phyloP scores from a whole-genome alignment of 2,113 vertebrate species.

The Nycticryphes semicollaris region DNA sequence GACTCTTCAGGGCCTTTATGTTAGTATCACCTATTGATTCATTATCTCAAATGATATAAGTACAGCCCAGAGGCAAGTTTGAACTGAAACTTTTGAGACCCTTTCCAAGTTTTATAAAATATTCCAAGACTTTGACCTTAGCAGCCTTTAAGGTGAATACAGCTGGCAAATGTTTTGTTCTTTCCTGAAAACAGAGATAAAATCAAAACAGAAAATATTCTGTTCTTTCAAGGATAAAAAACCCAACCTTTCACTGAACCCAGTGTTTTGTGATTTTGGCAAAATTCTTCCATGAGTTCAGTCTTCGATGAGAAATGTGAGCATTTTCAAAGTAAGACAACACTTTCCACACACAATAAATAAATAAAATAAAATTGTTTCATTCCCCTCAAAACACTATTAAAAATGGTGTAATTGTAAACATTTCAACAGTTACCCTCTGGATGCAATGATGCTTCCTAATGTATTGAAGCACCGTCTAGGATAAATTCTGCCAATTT shows the following conservation, averaged over 20 bases:
- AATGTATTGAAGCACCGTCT: neutral
- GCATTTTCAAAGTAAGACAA: neutral
- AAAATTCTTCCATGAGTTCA: neutral
- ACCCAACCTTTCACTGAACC: neutral
- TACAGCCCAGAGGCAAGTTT: neutral
- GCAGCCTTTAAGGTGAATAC: neutral
- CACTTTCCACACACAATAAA: neutral
- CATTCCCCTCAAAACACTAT: neutral
- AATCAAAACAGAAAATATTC: conserved; percentile 4
- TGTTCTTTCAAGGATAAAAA: conserved; percentile 16
- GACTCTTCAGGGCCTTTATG: neutral
- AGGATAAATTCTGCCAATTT: neutral
- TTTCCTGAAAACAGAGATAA: neutral
- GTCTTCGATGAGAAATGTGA: neutral
- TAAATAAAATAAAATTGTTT: neutral
- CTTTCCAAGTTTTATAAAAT: neutral
- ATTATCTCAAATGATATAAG: neutral
- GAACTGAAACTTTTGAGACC: neutral
- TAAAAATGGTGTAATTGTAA: neutral
- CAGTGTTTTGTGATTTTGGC: neutral
- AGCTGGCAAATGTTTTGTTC: neutral
- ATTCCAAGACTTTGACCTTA: neutral
- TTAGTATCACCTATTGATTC: neutral
- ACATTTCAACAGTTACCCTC: neutral
- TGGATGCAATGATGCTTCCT: neutral